Base-by-base conservation (phyloP, 2,888 invertebrate species). In the Lasioglossum vierecki region DNA sequence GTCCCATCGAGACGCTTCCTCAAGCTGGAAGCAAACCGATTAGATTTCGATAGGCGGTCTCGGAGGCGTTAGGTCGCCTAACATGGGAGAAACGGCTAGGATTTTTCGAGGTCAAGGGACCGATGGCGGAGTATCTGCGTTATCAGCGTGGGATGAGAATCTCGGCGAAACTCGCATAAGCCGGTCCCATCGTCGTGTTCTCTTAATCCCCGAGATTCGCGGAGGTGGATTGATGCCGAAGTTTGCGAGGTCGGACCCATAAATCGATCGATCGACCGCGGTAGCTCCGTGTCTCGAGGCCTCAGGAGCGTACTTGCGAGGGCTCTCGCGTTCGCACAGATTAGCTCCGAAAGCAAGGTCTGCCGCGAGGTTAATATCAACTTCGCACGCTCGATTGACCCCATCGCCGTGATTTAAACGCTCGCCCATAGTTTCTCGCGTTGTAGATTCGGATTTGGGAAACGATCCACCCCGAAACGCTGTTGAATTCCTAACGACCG, bases 221-320 rank as follows among this genome's bases (percentile, higher is more conserved):
- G 57, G 68, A 66, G 79, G 72, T 63, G 57, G 83, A 83, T 87
- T 68, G 60, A 77, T 76, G 60, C 44, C 76, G 75, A 76, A 75
- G 79, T 78, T 72, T 72, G 76, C 86, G 82, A 89, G 85, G 88
- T 88, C 84, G 86, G 77, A 88, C 74, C 78, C 79, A 85, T 90
- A 85, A 89, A 91, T 91, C 86, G 88, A 88, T 89, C 88, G 88
- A 86, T 91, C 82, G 86, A 75, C 15, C 75, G 70, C 72, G 79
- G 76, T 68, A 70, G 80, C 87, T 30, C 6, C 60, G 72, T 53
- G 77, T 68, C 22, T 6, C 53, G 70, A 44, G 73, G 66, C 44
- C 76, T 72, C 71, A 9, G 53, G 71, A 71, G 79, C 44, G 82
- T 82, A 74, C 63, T 79, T 71, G 30, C n/a, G 44, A 35, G 57